phyloP scores from a whole-genome alignment of 2,797 vertebrate species.

The Nyctalus aviator region DNA sequence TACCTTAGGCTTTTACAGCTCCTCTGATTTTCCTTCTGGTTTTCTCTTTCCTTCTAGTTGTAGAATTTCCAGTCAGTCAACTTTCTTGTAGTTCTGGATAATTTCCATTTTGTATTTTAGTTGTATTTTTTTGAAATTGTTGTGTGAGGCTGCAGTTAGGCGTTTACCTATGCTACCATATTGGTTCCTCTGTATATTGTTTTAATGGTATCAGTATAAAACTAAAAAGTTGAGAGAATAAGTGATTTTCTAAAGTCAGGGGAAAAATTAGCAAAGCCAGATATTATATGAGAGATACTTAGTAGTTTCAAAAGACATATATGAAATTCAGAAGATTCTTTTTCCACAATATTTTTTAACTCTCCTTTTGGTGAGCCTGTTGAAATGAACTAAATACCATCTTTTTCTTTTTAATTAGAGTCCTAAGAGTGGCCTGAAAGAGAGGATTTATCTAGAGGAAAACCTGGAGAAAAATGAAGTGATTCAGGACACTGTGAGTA shows the following conservation, averaged over 20 bases:
- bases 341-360: background rate
- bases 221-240: constrained; percentile 30
- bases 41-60: too few relatives aligned
- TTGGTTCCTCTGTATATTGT: background rate
- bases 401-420: constrained; percentile 82
- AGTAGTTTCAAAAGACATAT: constrained; percentile 25
- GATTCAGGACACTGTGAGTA: constrained; percentile 88
- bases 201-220: background rate
- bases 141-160: too few relatives aligned
- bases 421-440: constrained; percentile 87
- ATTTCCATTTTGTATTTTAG: too few relatives aligned
- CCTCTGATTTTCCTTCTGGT: too few relatives aligned
- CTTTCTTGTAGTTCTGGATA: too few relatives aligned
- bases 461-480: constrained; percentile 88
- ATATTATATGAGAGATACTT: constrained; percentile 3
- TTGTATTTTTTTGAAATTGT: too few relatives aligned
- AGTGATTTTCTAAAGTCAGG: background rate
- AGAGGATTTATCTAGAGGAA: constrained; percentile 87
- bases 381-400: constrained; percentile 49
- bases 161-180: too few relatives aligned
- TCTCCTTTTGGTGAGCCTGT: constrained; percentile 13
- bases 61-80: too few relatives aligned
- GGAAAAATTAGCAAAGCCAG: background rate
- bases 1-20: too few relatives aligned
- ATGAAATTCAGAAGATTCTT: background rate